Evolutionary conservation across 2,888 invertebrate genomes (phyloP).

Genomic region (Metalampra italica): DNA sequence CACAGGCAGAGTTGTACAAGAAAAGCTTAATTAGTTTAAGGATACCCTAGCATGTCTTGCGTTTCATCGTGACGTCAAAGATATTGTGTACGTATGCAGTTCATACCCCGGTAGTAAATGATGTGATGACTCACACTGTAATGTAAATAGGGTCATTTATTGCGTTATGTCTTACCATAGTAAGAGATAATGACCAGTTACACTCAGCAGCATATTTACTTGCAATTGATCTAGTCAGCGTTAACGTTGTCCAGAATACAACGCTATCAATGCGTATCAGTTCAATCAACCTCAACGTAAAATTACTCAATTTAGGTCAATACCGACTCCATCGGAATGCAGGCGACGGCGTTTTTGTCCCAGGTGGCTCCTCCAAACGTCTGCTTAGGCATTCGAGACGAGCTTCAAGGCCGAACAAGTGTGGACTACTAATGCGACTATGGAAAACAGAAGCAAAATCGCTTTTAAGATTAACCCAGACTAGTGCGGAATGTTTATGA

Average conservation of each 20-base stretch:
- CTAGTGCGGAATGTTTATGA: too few species aligned
- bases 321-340: conserved; percentile 47
- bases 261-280: not conserved
- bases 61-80: not conserved
- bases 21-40: too few species aligned
- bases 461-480: not conserved
- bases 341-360: conserved; percentile 14
- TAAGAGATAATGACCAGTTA: not conserved
- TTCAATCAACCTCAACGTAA: conserved; percentile 23
- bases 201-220: too few species aligned
- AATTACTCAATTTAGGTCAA: conserved; percentile 66
- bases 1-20: too few species aligned
- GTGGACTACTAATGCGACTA: conserved; percentile 51
- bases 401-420: conserved; percentile 49
- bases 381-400: conserved; percentile 62
- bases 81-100: not conserved
- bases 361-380: conserved; percentile 42
- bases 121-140: not conserved
- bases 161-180: not conserved
- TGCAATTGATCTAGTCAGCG: too few species aligned
- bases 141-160: not conserved
- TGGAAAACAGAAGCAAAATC: conserved; percentile 2
- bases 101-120: not conserved
- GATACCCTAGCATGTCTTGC: too few species aligned
- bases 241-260: too few species aligned